Base-by-base conservation (phyloP, 2,888 invertebrate species). In the Tromatobia lineatoria region DNA sequence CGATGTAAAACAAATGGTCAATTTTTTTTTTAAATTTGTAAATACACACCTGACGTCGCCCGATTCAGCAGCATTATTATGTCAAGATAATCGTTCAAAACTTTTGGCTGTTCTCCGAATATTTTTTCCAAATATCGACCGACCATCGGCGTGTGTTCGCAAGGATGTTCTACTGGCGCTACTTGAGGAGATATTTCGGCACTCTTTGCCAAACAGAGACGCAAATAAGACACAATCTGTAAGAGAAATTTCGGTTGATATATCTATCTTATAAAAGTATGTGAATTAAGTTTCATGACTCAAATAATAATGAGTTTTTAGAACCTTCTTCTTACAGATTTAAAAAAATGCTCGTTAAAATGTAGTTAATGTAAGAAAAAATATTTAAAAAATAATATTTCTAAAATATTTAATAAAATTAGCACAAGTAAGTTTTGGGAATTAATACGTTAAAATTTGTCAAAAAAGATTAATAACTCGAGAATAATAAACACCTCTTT, bases 201-300 rank as follows among this genome's bases (percentile, higher is more conserved):
- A 90, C 94, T 94, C 91, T 94, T 94, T 91, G 97, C 96, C 66
- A 98, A 94, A 89, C 98, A 98, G 92, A 97, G 95, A 7, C 98
- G 95, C 87, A 98, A 94, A 93, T 98, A 98, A 23, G 96, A 95
- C 23, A 98, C 94, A 74, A 97, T 96, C 97, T 97, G 90, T n/a
- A 94, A 92, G 83, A 86, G 57, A 86, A 83, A 87, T 81, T 69
- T 79, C 20, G 54, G 64, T 64, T 57, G 45, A 54, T 38, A 70
- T 3, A 34, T 42, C 11, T 8, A 47, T 47, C 25, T 38, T 3
- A 23, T 67, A 20, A 45, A 18, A 7, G 15, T 50, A 50, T 18
- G 4, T 6, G 50, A 47, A 15, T 47, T 47, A 38, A 38, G 8
- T 38, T 10, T 10, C 10, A 10, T 47, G 3, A 47, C 47, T 47